Evolutionary conservation across 2,888 invertebrate genomes (phyloP), one percentile per base, ranked within the genome.

Genomic region (Apomyelois bistriatella): DNA sequence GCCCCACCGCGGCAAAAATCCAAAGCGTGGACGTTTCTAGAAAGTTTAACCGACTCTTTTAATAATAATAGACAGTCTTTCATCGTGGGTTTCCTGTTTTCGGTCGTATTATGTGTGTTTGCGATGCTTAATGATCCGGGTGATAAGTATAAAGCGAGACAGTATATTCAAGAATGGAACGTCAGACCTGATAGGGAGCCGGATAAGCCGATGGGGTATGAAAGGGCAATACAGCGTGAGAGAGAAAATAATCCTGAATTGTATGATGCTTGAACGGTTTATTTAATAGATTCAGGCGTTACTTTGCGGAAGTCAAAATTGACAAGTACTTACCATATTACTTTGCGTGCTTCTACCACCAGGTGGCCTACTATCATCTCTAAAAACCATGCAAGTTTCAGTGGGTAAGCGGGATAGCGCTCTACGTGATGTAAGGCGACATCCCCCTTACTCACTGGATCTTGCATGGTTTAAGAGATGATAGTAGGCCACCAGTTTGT

Each of bases 161-260:
- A 69, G 10, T 74, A 73, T 57, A 0, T 78, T 1, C 48, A 54
- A 0, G 55, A 68, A 16, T 51, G 59, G 3, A 64, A 73, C 0
- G 52, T 56, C 2, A 55, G 52, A 10, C 50, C 56, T 16, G 52
- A 16, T 22, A 60, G 46, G 1, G 72, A 75, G 0, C 12, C 72
- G 0, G 85, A 87, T 41, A 71, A 60, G 36, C 71, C 79, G 0
- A 62, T 73, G 1, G 89, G 89, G 0, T 88, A 88, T 59, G 72
- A 84, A 58, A 76, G 65, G 1, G 13, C 70, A 3, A 50, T 85
- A 6, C 53, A 75, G 35, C 74, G 61, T 36, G 58, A 76, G 38
- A 79, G 17, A 46, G 78, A 79, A 47, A 51, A 73, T n/a, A 61
- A 82, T 40, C 87, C 87, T 4, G 72, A 85, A 4, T 66, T 88